phyloP scores from a whole-genome alignment of 2,888 invertebrate species.

The Lycocerus yunnanus region DNA sequence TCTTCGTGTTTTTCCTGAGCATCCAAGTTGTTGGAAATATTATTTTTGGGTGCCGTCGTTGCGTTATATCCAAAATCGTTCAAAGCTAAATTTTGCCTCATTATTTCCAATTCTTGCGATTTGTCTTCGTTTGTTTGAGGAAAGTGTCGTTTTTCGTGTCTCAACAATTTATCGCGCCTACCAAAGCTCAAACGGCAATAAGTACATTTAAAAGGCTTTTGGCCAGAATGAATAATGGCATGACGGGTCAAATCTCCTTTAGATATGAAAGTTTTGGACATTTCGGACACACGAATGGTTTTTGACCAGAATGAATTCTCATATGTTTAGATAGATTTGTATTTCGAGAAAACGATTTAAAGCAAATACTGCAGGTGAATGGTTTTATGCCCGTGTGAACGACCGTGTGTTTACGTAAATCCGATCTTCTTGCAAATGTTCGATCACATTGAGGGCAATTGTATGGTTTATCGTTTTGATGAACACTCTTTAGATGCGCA shows the following conservation, averaged over 20 bases:
- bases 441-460: constrained; percentile 72
- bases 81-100: constrained; percentile 45
- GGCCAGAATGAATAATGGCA: constrained; percentile 68
- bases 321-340: constrained; percentile 78
- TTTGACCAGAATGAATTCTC: constrained; percentile 72
- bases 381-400: constrained; percentile 79
- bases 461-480: constrained; percentile 72
- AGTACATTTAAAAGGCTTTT: constrained; percentile 67
- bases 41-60: constrained; percentile 15
- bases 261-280: constrained; percentile 74
- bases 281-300: constrained; percentile 72
- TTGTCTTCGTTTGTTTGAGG: constrained; percentile 51
- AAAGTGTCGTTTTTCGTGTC: constrained; percentile 69
- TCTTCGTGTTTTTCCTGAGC: constrained; percentile 37
- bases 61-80: constrained; percentile 41
- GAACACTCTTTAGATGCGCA: constrained; percentile 68
- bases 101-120: constrained; percentile 46
- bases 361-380: constrained; percentile 72
- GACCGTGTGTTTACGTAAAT: constrained; percentile 74
- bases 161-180: constrained; percentile 68
- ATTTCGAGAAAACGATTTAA: constrained; percentile 76
- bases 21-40: constrained; percentile 24
- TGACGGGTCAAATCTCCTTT: constrained; percentile 70
- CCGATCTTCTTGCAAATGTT: constrained; percentile 71
- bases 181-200: constrained; percentile 71